Evolutionary conservation across 2,888 invertebrate genomes (phyloP).

Genomic region (Meiosimyza decipiens): DNA sequence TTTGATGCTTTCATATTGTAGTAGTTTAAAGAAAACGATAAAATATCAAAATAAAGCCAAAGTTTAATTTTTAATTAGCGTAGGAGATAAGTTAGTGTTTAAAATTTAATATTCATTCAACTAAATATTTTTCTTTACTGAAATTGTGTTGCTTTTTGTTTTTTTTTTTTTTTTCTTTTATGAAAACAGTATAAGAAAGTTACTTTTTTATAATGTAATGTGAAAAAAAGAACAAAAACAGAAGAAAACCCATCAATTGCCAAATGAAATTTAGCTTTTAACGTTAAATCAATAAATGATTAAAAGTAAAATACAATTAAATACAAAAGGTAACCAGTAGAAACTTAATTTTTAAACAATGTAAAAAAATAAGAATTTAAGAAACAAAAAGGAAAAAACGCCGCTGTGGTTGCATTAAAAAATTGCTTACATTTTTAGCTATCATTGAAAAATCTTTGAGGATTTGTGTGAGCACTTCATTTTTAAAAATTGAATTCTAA

Average conservation of each 20-base stretch:
- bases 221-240: conserved; percentile 22
- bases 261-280: conserved; percentile 67
- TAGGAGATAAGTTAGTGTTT: conserved; percentile 22
- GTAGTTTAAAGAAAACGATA: background rate
- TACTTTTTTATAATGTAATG: background rate
- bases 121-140: background rate
- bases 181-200: conserved; percentile 19
- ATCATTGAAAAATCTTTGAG: too few species aligned
- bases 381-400: conserved; percentile 37
- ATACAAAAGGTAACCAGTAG: conserved; percentile 38
- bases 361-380: conserved; percentile 30
- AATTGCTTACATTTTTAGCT: too few species aligned
- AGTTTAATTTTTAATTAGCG: conserved; percentile 57
- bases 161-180: conserved; percentile 33
- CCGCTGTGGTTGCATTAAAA: too few species aligned
- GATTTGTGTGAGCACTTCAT: too few species aligned
- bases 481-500: too few species aligned
- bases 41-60: conserved; percentile 55
- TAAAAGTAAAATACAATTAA: conserved; percentile 32
- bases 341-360: conserved; percentile 37
- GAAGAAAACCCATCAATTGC: conserved; percentile 65
- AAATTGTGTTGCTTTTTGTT: conserved; percentile 23
- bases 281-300: conserved; percentile 54
- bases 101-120: background rate
- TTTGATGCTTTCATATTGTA: too few species aligned